Conservation (phyloP, 2,113 vertebrate genomes). For the Elephantulus edwardii region DNA sequence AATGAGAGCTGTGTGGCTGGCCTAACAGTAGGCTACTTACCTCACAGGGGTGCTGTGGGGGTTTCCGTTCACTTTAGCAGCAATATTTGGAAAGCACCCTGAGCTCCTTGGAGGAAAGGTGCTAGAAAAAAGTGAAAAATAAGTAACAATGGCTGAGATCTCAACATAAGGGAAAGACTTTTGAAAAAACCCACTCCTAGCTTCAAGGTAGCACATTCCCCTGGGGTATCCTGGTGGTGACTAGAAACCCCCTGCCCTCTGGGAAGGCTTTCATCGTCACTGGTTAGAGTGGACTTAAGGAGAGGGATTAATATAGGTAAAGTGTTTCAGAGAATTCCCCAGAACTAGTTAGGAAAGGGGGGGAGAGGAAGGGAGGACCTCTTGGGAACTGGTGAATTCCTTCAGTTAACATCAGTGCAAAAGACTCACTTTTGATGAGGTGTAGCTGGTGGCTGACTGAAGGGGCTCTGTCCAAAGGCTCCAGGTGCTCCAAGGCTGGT, state of each 20-base stretch:
- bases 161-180: background rate
- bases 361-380: background rate
- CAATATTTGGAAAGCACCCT: slow-evolving; percentile 39
- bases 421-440: slow-evolving; percentile 95
- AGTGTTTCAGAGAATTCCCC: rapidly evolving
- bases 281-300: rapidly evolving
- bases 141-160: rapidly evolving
- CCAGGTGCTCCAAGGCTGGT: slow-evolving; percentile 90
- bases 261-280: background rate
- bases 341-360: background rate
- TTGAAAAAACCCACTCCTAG: too few species aligned
- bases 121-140: background rate
- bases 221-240: rapidly evolving
- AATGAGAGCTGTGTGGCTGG: rapidly evolving
- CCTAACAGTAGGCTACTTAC: slow-evolving; percentile 11
- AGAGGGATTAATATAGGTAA: rapidly evolving
- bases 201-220: rapidly evolving
- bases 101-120: slow-evolving; percentile 26
- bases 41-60: slow-evolving; percentile 74
- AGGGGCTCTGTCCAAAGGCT: slow-evolving; percentile 93
- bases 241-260: background rate
- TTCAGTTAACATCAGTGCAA: rapidly evolving
- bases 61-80: slow-evolving; percentile 75
- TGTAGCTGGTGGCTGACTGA: slow-evolving; percentile 92
- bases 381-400: rapidly evolving